Percentiles rank a stretch among this genome's conserved stretches.
Conservation (phyloP, 2,113 vertebrate genomes). For the Caranx melampygus region DNA sequence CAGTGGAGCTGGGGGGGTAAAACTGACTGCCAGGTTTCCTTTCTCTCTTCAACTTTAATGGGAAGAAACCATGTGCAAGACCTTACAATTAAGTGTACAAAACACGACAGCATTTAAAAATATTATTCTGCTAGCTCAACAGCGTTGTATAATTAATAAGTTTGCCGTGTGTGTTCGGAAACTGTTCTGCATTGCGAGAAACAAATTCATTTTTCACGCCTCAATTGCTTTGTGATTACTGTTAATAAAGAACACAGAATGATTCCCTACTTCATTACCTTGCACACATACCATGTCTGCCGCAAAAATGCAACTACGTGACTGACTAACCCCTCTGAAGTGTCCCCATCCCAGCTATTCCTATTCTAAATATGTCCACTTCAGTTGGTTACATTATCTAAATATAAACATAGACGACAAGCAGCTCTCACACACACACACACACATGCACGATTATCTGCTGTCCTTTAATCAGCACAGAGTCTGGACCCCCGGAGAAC, state of each 20-base stretch:
- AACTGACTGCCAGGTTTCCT: conserved; percentile 27
- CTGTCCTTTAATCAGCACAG: conserved; percentile 68
- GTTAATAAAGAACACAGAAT: conserved; percentile 81
- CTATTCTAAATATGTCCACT: conserved; percentile 64
- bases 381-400: conserved; percentile 55
- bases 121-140: conserved; percentile 48
- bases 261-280: conserved; percentile 79
- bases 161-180: conserved; percentile 68
- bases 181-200: conserved; percentile 75
- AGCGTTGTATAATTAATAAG: conserved; percentile 73
- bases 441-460: conserved; percentile 49
- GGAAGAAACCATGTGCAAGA: conserved; percentile 31
- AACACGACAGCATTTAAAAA: conserved; percentile 53
- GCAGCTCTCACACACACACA: conserved; percentile 15
- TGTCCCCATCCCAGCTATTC: conserved; percentile 34
- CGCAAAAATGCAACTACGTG: conserved; percentile 55
- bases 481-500: conserved; percentile 65
- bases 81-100: conserved; percentile 50
- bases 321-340: conserved; percentile 59
- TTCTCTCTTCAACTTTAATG: conserved; percentile 38
- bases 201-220: conserved; percentile 81
- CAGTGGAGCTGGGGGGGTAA: conserved; percentile 31
- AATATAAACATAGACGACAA: conserved; percentile 62
- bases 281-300: conserved; percentile 74
- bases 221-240: conserved; percentile 79